Conservation (phyloP, 2,113 vertebrate species). For the Trochalopteron elliotii region DNA sequence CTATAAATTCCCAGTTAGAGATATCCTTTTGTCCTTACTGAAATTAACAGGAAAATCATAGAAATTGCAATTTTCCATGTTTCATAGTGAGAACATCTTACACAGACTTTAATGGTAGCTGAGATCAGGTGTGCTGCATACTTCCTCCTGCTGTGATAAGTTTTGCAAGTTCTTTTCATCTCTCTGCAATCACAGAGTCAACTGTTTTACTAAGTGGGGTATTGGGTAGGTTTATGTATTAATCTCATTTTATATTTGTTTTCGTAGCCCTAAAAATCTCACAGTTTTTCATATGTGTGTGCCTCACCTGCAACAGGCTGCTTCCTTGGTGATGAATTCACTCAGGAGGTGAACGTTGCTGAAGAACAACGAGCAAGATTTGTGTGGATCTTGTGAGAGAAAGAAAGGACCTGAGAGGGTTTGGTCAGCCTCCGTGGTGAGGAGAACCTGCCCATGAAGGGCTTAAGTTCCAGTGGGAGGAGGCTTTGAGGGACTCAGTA, state of each 20-base stretch:
- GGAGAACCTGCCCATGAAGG: neutral
- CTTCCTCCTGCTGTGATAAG: neutral
- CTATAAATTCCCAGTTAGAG: neutral
- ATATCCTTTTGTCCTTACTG: neutral
- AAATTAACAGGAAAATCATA: neutral
- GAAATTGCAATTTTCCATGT: neutral
- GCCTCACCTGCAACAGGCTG: neutral
- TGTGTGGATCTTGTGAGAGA: neutral
- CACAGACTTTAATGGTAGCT: neutral
- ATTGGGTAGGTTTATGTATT: neutral
- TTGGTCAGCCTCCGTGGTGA: rapidly evolving
- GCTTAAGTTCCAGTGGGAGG: neutral
- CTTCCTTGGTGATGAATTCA: neutral
- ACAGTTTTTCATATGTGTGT: neutral
- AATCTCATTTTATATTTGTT: neutral
- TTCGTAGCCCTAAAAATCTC: neutral
- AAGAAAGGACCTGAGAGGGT: neutral
- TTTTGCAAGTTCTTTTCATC: neutral
- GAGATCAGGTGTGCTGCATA: neutral
- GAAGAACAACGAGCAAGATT: neutral
- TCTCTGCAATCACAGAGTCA: neutral
- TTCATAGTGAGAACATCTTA: neutral
- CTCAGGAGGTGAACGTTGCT: neutral
- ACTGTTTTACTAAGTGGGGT: neutral
- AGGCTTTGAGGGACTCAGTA: neutral